These are phyloP conservation scores for Parnassius orleans DNA, from an alignment of 2,888 invertebrate genomes.

Conservation along the genomic window DNA sequence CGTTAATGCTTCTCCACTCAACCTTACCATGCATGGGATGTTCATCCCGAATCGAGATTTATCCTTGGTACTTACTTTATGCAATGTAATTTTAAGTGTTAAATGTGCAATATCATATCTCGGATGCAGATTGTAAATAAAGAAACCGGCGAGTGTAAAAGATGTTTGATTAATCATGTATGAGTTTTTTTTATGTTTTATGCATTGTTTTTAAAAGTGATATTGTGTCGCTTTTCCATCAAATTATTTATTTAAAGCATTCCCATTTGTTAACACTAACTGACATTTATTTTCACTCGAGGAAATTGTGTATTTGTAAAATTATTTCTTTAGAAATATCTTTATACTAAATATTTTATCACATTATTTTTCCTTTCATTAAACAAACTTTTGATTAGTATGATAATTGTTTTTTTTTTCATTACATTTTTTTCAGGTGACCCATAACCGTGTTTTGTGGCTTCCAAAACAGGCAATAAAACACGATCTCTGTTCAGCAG, in stretches of 20 bases:
- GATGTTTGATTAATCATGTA: constrained; percentile 48
- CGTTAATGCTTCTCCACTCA: no score
- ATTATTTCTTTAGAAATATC: constrained; percentile 69
- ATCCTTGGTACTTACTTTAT: constrained; percentile 35
- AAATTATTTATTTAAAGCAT: constrained; percentile 72
- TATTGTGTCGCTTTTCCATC: constrained; percentile 55
- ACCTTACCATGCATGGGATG: no score
- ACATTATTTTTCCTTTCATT: constrained; percentile 77
- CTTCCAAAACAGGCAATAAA: no score
- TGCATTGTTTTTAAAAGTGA: constrained; percentile 47
- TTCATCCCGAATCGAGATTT: no score
- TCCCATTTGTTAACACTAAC: constrained; percentile 61
- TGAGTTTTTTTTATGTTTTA: constrained; percentile 42
- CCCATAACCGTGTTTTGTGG: no score
- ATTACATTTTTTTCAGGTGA: neutral
- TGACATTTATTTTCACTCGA: constrained; percentile 49
- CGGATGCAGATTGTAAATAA: constrained; percentile 64
- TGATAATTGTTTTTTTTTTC: constrained; percentile 36
- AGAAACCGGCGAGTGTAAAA: constrained; percentile 36
- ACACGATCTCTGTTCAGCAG: no score
- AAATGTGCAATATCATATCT: constrained; percentile 71
- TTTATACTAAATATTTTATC: constrained; percentile 76
- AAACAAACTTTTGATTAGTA: constrained; percentile 64
- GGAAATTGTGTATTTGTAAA: constrained; percentile 52
- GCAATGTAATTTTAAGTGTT: constrained; percentile 74